Evolutionary conservation across 2,113 vertebrate species (phyloP).

Genomic region (Eurystomus gularis): DNA sequence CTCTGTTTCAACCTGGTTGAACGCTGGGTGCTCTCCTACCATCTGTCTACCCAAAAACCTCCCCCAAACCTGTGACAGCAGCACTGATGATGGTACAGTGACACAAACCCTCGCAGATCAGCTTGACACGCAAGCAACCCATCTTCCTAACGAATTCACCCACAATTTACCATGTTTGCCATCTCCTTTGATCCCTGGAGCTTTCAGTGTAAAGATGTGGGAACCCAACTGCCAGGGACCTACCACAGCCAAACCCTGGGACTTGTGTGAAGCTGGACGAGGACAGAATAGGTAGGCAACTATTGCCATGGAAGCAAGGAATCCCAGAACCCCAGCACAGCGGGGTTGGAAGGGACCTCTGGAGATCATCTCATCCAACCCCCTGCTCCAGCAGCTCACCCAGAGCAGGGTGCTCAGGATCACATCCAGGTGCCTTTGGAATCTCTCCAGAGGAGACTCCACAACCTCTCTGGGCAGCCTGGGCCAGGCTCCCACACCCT

Average conservation of each 20-base stretch:
- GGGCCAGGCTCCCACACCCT: not conserved
- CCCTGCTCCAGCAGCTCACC: not conserved
- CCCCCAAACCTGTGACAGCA: not conserved
- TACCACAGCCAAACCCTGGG: not conserved
- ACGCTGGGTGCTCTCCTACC: not conserved
- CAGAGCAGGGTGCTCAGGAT: not conserved
- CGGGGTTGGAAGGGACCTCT: not conserved
- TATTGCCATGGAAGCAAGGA: not conserved
- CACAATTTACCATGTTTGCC: not conserved
- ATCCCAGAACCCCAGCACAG: not conserved
- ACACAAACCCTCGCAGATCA: not conserved
- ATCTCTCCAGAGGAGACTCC: not conserved
- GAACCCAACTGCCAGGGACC: not conserved
- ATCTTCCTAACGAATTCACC: not conserved
- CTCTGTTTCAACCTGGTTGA: not conserved
- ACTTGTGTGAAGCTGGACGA: not conserved
- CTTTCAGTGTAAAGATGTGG: accelerated
- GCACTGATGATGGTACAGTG: not conserved
- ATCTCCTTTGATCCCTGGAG: not conserved
- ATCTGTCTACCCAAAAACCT: not conserved
- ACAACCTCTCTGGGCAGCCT: not conserved
- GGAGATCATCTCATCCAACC: not conserved
- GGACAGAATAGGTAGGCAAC: not conserved
- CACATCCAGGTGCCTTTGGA: not conserved
- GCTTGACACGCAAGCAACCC: accelerated